Conservation (phyloP, 2,113 vertebrate genomes). For the Oncorhynchus mykiss region DNA sequence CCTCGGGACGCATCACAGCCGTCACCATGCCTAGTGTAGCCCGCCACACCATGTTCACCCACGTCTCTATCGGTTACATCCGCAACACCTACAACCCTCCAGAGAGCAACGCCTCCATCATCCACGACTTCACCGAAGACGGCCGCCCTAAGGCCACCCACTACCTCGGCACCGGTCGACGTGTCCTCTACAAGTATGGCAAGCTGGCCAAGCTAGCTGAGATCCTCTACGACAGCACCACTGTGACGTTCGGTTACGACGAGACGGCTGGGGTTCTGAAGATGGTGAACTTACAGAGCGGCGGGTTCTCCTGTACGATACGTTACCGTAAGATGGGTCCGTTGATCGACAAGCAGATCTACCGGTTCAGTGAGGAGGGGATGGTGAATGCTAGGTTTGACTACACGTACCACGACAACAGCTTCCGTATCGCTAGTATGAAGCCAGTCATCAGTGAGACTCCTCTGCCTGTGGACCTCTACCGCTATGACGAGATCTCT, state of each 20-base stretch:
- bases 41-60: constrained; percentile 96
- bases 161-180: constrained; percentile 90
- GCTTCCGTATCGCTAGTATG: constrained; percentile 97
- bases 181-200: constrained; percentile 97
- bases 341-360: constrained; percentile 96
- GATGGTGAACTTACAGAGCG: constrained; percentile 97
- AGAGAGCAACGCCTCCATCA: constrained; percentile 94
- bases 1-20: constrained; percentile 87
- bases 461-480: constrained; percentile 94
- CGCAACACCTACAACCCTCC: constrained; percentile 96
- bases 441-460: constrained; percentile 98
- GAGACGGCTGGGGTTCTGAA: constrained; percentile 95
- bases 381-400: constrained; percentile 99
- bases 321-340: constrained; percentile 96
- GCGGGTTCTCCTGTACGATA: constrained; percentile 96
- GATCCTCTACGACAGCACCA: constrained; percentile 94
- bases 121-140: constrained; percentile 94
- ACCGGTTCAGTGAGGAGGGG: constrained; percentile 95
- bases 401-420: constrained; percentile 97
- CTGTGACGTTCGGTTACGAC: constrained; percentile 93
- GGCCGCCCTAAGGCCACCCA: constrained; percentile 88
- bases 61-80: constrained; percentile 94
- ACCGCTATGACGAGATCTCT: constrained; percentile 97
- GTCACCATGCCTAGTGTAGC: constrained; percentile 98
- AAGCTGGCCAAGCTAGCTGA: constrained; percentile 94